Evolutionary conservation across 2,888 invertebrate species (phyloP), one percentile per base, ranked within the genome.

Genomic region (Digitonthophagus gazella): DNA sequence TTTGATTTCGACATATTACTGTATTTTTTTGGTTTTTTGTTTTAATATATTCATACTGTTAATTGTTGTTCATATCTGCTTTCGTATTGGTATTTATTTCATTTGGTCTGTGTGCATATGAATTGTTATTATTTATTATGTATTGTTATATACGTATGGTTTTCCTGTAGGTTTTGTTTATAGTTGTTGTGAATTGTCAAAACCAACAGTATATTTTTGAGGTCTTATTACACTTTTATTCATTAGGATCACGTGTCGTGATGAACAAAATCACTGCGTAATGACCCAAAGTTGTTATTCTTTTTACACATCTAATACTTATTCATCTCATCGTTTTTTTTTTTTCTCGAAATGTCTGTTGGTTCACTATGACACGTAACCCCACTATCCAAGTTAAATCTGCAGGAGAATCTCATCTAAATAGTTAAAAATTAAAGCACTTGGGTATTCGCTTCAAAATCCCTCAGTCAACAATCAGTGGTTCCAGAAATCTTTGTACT

Each of bases 171-270:
- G 64, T 69, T 71, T 71, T 69, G 69, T 69, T 67, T 64, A 72
- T 58, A 44, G 58, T 64, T 57, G 76, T 76, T 76, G 76, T 77
- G 82, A 82, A 82, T 82, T 82, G 81, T 83, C 81, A 82, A 82
- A 83, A 82, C 82, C 83, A 83, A 83, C 81, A 82, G 83, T 82
- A 82, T 80, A 81, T 80, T 82, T 83, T 83, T 83, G 83, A 83
- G 83, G 83, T 82, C 83, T 82, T 79, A 74, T 73, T 65, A 66
- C 57, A 58, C 58, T 58, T 64, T 67, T 63, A 18, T 18, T 19
- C 20, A n/a, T 61, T 61, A 20, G 61, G 20, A 20, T n/a, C 61
- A 61, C 20, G 61, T 61, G 61, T 61, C 61, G 61, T 61, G n/a
- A 20, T 20, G 61, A 18, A 61, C 19, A 19, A 61, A 44, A 44